These are phyloP conservation scores for Epsilonema sp. DNA, from an alignment of 2,888 invertebrate genomes.

Conservation along the genomic window DNA sequence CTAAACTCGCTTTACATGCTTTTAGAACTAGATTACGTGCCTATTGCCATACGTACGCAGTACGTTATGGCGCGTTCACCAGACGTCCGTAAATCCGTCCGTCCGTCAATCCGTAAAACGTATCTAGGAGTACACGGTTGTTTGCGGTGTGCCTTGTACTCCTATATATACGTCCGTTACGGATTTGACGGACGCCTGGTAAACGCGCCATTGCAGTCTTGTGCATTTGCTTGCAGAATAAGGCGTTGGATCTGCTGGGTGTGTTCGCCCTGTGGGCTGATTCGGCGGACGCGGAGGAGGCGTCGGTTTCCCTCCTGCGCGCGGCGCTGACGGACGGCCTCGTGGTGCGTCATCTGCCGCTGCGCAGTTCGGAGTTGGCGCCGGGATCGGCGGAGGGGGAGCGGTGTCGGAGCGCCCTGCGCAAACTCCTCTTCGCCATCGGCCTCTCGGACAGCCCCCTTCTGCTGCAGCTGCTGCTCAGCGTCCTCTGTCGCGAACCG, in stretches of 20 bases:
- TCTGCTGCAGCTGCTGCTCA: conserved; percentile 27
- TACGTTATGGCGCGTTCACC: too few relatives aligned
- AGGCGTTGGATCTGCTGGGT: background rate
- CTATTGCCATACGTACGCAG: too few relatives aligned
- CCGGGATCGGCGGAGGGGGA: background rate
- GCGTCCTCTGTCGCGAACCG: conserved; percentile 27
- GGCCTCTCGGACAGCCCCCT: conserved; percentile 27
- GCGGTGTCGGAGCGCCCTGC: background rate
- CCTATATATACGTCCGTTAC: too few relatives aligned
- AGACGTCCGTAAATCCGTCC: too few relatives aligned
- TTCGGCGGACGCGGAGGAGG: background rate
- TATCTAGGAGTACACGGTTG: too few relatives aligned
- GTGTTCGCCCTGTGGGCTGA: background rate
- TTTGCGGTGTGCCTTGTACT: too few relatives aligned
- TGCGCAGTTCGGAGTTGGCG: conserved; percentile 2
- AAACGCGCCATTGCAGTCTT: too few relatives aligned
- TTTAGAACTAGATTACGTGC: too few relatives aligned
- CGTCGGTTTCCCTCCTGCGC: background rate
- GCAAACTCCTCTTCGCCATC: conserved; percentile 26
- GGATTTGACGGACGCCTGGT: too few relatives aligned
- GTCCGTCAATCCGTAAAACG: too few relatives aligned
- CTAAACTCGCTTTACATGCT: too few relatives aligned
- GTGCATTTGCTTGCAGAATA: background rate
- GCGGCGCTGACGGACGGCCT: background rate
- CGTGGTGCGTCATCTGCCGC: background rate